These are phyloP conservation scores for Mirounga angustirostris DNA, from an alignment of 2,113 vertebrate genomes.

Conservation along the genomic window DNA sequence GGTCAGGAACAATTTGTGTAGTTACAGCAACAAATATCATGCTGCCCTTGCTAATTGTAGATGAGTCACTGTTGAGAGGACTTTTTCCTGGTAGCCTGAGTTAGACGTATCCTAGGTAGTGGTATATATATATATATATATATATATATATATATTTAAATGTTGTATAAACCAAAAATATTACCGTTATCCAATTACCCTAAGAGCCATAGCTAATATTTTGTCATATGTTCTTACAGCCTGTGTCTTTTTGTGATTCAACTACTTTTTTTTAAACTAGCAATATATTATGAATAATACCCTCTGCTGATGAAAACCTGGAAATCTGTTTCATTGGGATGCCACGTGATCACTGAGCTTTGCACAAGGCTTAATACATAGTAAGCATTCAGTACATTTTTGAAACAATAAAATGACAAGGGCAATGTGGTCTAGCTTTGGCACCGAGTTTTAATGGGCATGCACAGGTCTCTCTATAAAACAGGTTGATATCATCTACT, in stretches of 20 bases:
- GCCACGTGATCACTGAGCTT: not conserved
- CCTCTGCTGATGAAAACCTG: not conserved
- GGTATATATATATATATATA: not conserved
- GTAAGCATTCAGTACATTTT: not conserved
- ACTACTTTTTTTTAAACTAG: not conserved
- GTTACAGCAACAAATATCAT: not conserved
- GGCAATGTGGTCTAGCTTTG: not conserved
- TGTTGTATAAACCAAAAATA: not conserved
- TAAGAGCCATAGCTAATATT: not conserved
- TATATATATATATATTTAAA: not conserved
- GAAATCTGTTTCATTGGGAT: not conserved
- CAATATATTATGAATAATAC: not conserved
- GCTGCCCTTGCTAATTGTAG: not conserved
- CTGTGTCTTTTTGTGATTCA: conserved; percentile 3
- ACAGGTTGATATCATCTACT: not conserved
- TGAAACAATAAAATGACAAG: not conserved
- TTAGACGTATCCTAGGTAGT: not conserved
- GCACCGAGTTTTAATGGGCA: not conserved
- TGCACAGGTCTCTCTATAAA: not conserved
- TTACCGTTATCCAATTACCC: not conserved
- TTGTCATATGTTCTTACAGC: not conserved
- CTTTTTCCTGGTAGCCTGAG: not conserved
- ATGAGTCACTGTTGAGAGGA: not conserved
- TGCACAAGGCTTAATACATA: not conserved
- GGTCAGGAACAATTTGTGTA: not conserved